phyloP scores from a whole-genome alignment of 2,113 vertebrate species.

The Pelecanoides urinatrix region DNA sequence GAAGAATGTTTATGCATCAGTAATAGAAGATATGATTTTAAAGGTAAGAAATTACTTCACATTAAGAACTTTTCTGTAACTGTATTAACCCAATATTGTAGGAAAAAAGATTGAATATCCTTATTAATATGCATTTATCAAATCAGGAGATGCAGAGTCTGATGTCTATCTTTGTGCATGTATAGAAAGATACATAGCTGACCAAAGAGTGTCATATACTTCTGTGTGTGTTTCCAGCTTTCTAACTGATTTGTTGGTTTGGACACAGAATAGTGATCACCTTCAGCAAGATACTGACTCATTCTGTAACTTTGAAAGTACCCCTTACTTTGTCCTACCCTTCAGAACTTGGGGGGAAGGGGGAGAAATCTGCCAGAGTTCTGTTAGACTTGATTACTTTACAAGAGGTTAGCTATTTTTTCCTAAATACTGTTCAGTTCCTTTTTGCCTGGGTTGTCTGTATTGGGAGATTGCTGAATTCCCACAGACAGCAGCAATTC shows the following conservation, averaged over 20 bases:
- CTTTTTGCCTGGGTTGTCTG: neutral
- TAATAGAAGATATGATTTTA: constrained; percentile 94
- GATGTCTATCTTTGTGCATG: neutral
- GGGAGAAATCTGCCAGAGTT: neutral
- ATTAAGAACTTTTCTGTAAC: neutral
- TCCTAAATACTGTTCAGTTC: neutral
- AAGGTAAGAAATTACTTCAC: constrained; percentile 78
- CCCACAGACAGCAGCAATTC: neutral
- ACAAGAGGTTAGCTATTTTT: neutral
- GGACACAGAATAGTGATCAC: neutral
- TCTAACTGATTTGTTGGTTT: neutral
- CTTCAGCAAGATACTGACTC: neutral
- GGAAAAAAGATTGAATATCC: neutral
- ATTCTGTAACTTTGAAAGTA: neutral
- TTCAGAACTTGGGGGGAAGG: neutral
- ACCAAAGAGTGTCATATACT: neutral
- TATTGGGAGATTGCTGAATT: neutral
- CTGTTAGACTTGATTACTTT: neutral
- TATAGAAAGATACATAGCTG: neutral
- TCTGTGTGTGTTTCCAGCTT: neutral
- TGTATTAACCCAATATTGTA: neutral
- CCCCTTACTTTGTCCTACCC: neutral
- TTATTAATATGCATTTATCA: neutral
- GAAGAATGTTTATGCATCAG: constrained; percentile 87
- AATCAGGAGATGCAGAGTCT: neutral